These are phyloP conservation scores for Meiosimyza platycephala DNA, from an alignment of 2,888 invertebrate genomes.

Conservation along the genomic window DNA sequence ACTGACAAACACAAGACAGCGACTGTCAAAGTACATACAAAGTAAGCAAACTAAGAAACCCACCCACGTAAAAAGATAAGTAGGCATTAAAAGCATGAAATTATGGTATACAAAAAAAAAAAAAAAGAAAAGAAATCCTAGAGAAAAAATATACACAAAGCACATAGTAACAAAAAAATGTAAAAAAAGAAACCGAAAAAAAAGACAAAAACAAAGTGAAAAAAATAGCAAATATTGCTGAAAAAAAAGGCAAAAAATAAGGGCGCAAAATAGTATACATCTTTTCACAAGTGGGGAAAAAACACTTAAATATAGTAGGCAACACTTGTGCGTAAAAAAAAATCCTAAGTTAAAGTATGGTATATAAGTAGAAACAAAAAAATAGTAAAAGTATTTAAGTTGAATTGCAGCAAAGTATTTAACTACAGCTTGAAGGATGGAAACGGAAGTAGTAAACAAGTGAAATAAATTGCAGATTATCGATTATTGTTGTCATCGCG, in stretches of 20 bases:
- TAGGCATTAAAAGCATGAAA: no score
- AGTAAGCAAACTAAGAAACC: no score
- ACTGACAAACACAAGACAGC: no score
- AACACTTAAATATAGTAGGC: constrained; percentile 10
- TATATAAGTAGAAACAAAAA: not conserved
- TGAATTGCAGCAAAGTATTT: no score
- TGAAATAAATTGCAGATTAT: constrained; percentile 16
- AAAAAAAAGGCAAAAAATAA: no score
- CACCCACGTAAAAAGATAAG: no score
- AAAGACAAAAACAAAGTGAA: not conserved
- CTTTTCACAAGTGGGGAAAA: not conserved
- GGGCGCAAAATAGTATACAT: not conserved
- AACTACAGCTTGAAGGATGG: not conserved
- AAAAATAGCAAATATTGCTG: not conserved
- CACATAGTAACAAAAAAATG: not conserved
- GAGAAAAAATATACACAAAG: not conserved
- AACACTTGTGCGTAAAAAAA: constrained; percentile 9
- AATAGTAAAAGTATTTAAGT: not conserved
- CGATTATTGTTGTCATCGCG: not conserved
- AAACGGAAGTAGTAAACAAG: not conserved
- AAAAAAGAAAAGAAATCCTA: not conserved
- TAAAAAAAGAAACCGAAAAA: not conserved
- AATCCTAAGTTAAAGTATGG: no score
- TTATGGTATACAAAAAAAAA: not conserved
- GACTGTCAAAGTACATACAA: no score